Percentiles rank a stretch among this genome's conserved stretches.
phyloP scores from a whole-genome alignment of 2,113 vertebrate genomes.

The Gopherus evgoodei region DNA sequence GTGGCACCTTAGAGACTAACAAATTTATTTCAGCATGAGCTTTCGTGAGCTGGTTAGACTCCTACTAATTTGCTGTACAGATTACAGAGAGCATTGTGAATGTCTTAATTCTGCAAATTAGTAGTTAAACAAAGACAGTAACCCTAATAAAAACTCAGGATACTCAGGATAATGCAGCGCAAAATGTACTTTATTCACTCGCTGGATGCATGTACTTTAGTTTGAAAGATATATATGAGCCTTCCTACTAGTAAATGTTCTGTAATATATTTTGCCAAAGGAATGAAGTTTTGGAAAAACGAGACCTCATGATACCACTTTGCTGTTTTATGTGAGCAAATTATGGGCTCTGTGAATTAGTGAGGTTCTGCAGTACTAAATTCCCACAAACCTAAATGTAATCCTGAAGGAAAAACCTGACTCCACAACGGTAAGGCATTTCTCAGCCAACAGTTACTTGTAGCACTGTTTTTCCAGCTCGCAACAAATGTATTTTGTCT shows the following conservation, averaged over 20 bases:
- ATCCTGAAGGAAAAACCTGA: conserved; percentile 48
- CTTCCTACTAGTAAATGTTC: conserved; percentile 51
- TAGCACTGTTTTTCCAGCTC: neutral
- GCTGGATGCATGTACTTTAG: neutral
- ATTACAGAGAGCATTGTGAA: conserved; percentile 61
- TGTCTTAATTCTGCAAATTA: conserved; percentile 70
- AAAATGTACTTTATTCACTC: conserved; percentile 47
- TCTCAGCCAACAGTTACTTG: conserved; percentile 21
- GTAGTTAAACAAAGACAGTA: conserved; percentile 42
- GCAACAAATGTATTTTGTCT: neutral
- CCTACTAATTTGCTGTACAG: conserved; percentile 66
- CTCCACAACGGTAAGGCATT: conserved; percentile 42
- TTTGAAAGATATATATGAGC: conserved; percentile 59
- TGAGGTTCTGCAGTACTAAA: conserved; percentile 47
- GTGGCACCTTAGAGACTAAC: too few relatives aligned
- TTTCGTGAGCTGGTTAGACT: conserved; percentile 13
- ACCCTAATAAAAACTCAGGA: conserved; percentile 45
- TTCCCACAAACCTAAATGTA: conserved; percentile 66
- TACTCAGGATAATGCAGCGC: conserved; percentile 55
- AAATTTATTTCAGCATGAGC: too few relatives aligned
- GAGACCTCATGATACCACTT: conserved; percentile 64
- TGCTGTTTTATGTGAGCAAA: conserved; percentile 67
- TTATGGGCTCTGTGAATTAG: neutral
- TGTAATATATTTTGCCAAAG: conserved; percentile 64
- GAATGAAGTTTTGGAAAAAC: conserved; percentile 52